A percentile compares a stretch with the other conserved stretches of the same genome.
phyloP scores from a whole-genome alignment of 2,797 vertebrate species.

The Oryzias sinensis region DNA sequence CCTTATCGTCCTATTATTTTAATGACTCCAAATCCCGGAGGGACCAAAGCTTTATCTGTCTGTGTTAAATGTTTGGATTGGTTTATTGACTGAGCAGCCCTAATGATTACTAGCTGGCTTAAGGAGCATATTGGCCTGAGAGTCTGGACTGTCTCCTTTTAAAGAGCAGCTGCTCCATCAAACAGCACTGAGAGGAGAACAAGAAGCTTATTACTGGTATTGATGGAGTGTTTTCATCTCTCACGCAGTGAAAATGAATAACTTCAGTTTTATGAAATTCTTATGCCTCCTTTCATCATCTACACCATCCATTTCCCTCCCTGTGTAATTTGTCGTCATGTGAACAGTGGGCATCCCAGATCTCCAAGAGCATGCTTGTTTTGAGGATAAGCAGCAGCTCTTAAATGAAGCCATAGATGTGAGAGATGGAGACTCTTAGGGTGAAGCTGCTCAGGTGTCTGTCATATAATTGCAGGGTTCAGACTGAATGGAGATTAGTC shows the following conservation, averaged over 20 bases:
- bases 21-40: conserved; percentile 36
- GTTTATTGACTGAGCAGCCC: conserved; percentile 55
- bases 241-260: background rate
- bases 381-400: conserved; percentile 39
- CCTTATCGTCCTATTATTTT: conserved; percentile 33
- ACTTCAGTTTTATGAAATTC: background rate
- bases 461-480: conserved; percentile 56
- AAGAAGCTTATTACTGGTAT: background rate
- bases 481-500: conserved; percentile 12
- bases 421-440: conserved; percentile 38
- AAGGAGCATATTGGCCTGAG: conserved; percentile 42
- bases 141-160: conserved; percentile 34
- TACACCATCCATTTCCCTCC: conserved; percentile 10
- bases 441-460: conserved; percentile 43
- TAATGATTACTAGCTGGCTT: conserved; percentile 43
- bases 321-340: conserved; percentile 47
- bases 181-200: conserved; percentile 12
- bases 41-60: conserved; percentile 43
- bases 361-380: conserved; percentile 29
- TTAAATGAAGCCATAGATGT: conserved; percentile 57
- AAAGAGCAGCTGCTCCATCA: conserved; percentile 34
- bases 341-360: conserved; percentile 47
- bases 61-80: conserved; percentile 57
- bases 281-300: conserved; percentile 3
- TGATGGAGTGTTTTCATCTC: conserved; percentile 10